phyloP scores from a whole-genome alignment of 1,140 invertebrate genomes.

The Amyelois transitella region DNA sequence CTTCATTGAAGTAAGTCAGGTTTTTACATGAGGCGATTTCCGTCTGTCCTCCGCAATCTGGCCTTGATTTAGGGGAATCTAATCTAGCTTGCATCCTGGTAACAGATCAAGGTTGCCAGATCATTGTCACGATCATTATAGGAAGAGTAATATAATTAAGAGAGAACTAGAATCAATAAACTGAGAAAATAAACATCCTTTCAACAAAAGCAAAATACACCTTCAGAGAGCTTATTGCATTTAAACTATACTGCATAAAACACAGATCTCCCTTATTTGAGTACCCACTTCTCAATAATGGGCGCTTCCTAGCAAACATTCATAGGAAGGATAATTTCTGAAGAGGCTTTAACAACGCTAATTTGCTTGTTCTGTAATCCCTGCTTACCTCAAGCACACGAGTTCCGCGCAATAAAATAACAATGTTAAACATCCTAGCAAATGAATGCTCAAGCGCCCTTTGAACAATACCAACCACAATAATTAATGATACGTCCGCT shows the following conservation, averaged over 20 bases:
- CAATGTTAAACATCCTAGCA: conserved; percentile 62
- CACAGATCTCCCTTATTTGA: conserved; percentile 1
- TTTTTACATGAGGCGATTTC: too few species aligned
- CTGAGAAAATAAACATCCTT: too few species aligned
- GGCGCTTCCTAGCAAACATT: conserved; percentile 38
- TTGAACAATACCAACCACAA: conserved; percentile 56
- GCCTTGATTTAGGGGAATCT: too few species aligned
- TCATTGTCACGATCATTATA: too few species aligned
- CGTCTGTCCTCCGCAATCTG: too few species aligned
- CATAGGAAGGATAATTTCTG: conserved; percentile 37
- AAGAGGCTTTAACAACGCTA: conserved; percentile 54
- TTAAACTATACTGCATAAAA: neutral
- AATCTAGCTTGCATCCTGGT: too few species aligned
- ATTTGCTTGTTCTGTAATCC: conserved; percentile 62
- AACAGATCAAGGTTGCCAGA: too few species aligned
- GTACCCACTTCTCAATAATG: conserved; percentile 26
- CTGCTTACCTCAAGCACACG: conserved; percentile 30
- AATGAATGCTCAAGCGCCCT: conserved; percentile 58
- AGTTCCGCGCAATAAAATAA: conserved; percentile 59
- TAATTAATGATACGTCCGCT: conserved; percentile 65
- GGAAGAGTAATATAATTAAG: too few species aligned
- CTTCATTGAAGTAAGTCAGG: too few species aligned
- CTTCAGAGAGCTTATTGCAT: neutral
- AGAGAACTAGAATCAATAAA: too few species aligned
- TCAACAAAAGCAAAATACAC: too few species aligned